phyloP scores from a whole-genome alignment of 2,113 vertebrate species.

The Zosterops hypoxanthus region DNA sequence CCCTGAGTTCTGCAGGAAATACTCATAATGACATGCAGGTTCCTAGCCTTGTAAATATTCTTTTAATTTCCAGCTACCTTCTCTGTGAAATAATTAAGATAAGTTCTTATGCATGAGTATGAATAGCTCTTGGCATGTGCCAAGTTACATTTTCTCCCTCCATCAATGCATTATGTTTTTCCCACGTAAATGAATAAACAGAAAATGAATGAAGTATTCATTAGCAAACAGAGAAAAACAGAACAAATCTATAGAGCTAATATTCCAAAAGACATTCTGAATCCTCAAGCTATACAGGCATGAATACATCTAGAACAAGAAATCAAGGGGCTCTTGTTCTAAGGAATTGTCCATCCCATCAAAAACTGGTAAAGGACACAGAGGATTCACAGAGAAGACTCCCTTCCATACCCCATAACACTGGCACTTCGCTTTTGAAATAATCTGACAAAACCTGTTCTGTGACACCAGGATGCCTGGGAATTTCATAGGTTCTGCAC shows the following conservation, averaged over 20 bases:
- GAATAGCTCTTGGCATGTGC: not conserved
- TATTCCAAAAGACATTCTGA: not conserved
- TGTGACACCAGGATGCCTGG: constrained; percentile 91
- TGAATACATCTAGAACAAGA: not conserved
- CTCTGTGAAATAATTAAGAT: not conserved
- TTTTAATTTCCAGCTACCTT: not conserved
- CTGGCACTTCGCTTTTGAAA: constrained; percentile 48
- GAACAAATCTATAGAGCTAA: not conserved
- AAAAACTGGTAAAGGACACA: constrained; percentile 12
- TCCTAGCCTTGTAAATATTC: not conserved
- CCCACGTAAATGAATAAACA: not conserved
- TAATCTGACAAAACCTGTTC: constrained; percentile 86
- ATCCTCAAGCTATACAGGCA: not conserved
- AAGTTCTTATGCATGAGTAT: not conserved
- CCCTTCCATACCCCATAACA: constrained; percentile 31
- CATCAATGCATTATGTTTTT: not conserved
- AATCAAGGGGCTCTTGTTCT: not conserved
- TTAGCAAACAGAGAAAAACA: not conserved
- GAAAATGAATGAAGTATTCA: not conserved
- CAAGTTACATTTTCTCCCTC: not conserved
- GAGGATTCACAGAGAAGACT: constrained; percentile 25
- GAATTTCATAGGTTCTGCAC: constrained; percentile 97
- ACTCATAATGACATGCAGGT: not conserved
- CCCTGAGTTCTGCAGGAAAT: not conserved
- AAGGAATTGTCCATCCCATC: not conserved